Evolutionary conservation across 2,797 vertebrate species (phyloP).

Genomic region (Sandelia bainsii): DNA sequence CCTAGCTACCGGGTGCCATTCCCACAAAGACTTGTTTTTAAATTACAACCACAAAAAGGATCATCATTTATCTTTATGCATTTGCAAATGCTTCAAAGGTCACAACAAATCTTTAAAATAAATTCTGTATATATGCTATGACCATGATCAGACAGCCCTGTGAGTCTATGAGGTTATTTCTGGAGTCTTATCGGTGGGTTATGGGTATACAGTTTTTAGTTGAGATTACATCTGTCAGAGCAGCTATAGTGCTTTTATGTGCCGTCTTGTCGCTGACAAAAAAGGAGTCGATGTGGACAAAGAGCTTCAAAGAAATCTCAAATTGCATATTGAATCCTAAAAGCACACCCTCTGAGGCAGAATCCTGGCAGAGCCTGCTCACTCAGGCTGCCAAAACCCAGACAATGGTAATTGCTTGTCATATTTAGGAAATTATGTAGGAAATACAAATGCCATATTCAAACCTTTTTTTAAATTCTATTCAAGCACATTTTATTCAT

Average conservation of each 20-base stretch:
- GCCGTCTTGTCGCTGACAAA: conserved; percentile 52
- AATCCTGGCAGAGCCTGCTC: conserved; percentile 63
- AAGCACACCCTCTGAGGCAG: conserved; percentile 67
- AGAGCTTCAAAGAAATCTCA: conserved; percentile 70
- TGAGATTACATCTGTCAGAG: conserved; percentile 58
- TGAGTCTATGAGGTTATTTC: conserved; percentile 56
- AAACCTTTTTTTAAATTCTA: conserved; percentile 56
- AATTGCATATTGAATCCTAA: conserved; percentile 73
- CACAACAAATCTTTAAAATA: conserved; percentile 56
- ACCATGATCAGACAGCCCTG: conserved; percentile 51
- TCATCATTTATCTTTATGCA: conserved; percentile 58
- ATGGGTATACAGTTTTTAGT: conserved; percentile 41
- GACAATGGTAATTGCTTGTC: conserved; percentile 81
- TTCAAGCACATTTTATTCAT: conserved; percentile 59
- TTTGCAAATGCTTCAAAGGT: conserved; percentile 43
- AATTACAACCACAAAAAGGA: conserved; percentile 41
- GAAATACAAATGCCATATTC: conserved; percentile 69
- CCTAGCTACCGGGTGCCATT: conserved; percentile 31
- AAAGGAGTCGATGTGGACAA: conserved; percentile 63
- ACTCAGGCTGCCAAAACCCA: conserved; percentile 63
- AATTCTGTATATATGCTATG: conserved; percentile 36
- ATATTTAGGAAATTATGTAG: conserved; percentile 69
- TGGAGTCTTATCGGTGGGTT: conserved; percentile 41
- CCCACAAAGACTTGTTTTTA: conserved; percentile 49
- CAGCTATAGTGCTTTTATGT: conserved; percentile 55